Percentiles rank a stretch among this genome's conserved stretches.
phyloP scores from a whole-genome alignment of 2,888 invertebrate genomes.

The Pterobdella sp. region DNA sequence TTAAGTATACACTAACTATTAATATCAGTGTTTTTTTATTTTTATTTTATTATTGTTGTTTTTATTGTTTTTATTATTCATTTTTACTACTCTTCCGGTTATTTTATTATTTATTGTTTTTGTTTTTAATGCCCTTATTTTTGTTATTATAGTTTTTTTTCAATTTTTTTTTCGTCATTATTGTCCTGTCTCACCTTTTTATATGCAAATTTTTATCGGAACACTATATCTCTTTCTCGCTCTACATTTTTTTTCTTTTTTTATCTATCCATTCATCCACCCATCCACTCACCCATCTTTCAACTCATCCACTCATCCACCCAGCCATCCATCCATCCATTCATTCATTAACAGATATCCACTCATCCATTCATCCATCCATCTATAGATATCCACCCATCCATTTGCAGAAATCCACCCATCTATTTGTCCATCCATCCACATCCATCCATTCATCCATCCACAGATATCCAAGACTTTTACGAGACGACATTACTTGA shows the following conservation, averaged over 20 bases:
- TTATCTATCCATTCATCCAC: background rate
- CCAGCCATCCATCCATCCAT: background rate
- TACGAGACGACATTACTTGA: constrained; percentile 39
- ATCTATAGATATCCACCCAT: constrained; percentile 3
- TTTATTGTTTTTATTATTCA: no score
- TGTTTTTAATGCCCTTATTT: background rate
- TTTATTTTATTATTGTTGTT: no score
- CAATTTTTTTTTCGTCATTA: background rate
- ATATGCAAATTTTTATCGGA: background rate
- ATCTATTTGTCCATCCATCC: background rate
- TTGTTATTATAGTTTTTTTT: background rate
- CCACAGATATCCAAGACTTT: constrained; percentile 38
- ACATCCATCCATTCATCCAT: background rate
- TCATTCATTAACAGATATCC: no score
- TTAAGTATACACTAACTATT: background rate
- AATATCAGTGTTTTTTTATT: no score
- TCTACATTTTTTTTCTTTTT: background rate
- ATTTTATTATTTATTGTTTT: background rate
- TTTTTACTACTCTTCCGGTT: no score
- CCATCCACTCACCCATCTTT: background rate
- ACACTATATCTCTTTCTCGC: background rate
- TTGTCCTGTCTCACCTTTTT: background rate
- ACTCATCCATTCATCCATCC: constrained; percentile 9
- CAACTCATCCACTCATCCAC: constrained; percentile 29
- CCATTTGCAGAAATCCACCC: background rate